Conservation (phyloP, 2,797 vertebrate genomes). For the Helarctos malayanus region DNA sequence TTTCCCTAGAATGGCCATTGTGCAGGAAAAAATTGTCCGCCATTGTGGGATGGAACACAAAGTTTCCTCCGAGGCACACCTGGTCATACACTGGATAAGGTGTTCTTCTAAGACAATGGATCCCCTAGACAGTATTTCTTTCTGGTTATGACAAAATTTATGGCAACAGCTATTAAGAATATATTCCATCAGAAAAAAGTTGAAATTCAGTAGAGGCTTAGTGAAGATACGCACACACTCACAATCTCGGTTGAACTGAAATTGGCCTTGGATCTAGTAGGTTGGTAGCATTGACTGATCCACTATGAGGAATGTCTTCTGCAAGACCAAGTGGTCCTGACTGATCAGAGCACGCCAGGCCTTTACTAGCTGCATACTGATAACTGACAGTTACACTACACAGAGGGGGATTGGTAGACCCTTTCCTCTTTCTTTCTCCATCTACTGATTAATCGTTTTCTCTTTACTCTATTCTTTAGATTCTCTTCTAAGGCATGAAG, state of each 20-base stretch:
- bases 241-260: neutral
- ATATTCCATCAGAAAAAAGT: neutral
- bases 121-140: neutral
- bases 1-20: neutral
- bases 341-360: neutral
- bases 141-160: neutral
- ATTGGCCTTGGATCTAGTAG: neutral
- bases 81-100: neutral
- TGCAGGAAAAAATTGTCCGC: neutral
- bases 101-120: neutral
- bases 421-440: neutral
- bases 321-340: neutral
- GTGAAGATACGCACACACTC: neutral
- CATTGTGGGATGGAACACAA: too few species aligned
- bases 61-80: neutral
- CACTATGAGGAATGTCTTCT: neutral
- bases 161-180: neutral
- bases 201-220: neutral
- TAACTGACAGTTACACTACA: neutral
- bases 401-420: neutral
- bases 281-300: neutral
- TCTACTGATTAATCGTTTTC: neutral
- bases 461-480: neutral
- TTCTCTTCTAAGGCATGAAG: neutral
- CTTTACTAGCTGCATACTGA: neutral